Evolutionary conservation across 2,113 vertebrate genomes (phyloP).

Genomic region (Sinocyclocheilus maitianheensis): DNA sequence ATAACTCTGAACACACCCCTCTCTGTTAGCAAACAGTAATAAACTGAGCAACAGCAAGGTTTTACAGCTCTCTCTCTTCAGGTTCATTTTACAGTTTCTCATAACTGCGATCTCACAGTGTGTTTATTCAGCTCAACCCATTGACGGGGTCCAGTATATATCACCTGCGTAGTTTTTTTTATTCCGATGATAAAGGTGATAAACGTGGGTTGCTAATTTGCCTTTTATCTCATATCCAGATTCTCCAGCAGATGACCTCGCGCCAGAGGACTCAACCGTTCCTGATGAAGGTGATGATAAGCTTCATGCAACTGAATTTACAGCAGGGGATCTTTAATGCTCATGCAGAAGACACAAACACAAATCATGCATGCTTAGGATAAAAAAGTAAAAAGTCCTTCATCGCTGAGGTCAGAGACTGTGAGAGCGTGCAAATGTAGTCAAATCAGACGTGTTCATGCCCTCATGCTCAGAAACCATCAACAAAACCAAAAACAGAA

Average conservation of each 20-base stretch:
- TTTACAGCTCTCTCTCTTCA: not conserved
- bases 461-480: conserved; percentile 15
- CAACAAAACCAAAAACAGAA: not conserved
- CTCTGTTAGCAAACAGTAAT: not conserved
- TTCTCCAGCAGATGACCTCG: not conserved
- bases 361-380: not conserved
- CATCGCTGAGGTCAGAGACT: not conserved
- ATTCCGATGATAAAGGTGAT: not conserved
- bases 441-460: not conserved
- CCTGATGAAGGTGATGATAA: conserved; percentile 18
- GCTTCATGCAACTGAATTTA: not conserved
- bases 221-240: conserved; percentile 8
- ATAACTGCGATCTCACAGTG: not conserved
- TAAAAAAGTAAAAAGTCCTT: not conserved
- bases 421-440: not conserved
- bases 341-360: not conserved
- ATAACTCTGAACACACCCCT: conserved; percentile 19
- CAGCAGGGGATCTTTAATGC: not conserved
- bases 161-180: not conserved
- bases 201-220: not conserved
- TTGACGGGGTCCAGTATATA: not conserved
- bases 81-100: not conserved
- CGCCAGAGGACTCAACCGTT: not conserved
- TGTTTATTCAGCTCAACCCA: not conserved
- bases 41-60: not conserved